phyloP scores from a whole-genome alignment of 2,888 invertebrate species.

The Glomeris marginata region DNA sequence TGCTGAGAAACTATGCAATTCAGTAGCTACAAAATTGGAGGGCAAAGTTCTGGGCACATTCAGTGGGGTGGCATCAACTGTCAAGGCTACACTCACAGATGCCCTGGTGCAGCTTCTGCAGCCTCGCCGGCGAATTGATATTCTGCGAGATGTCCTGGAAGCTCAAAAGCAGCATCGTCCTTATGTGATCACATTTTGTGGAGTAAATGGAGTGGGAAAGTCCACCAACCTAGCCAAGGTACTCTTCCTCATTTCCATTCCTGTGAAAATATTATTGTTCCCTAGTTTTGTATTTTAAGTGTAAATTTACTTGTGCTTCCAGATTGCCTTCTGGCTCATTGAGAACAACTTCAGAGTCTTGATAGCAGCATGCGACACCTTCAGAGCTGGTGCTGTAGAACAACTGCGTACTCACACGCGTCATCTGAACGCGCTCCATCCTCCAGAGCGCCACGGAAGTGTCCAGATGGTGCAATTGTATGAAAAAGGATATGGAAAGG shows the following conservation, averaged over 20 bases:
- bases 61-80: conserved; percentile 74
- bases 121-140: conserved; percentile 87
- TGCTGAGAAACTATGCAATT: conserved; percentile 81
- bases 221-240: conserved; percentile 95
- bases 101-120: conserved; percentile 86
- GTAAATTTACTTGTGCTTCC: conserved; percentile 7
- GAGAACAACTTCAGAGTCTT: conserved; percentile 91
- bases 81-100: conserved; percentile 74
- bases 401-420: conserved; percentile 89
- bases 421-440: conserved; percentile 86
- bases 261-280: too few species aligned
- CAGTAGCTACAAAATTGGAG: conserved; percentile 73
- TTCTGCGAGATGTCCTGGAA: conserved; percentile 87
- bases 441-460: conserved; percentile 52
- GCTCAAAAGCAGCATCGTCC: conserved; percentile 65
- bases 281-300: too few species aligned
- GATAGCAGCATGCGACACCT: conserved; percentile 98
- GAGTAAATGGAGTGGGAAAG: conserved; percentile 98
- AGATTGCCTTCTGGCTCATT: conserved; percentile 96
- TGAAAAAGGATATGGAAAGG: conserved; percentile 96
- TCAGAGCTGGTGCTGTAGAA: conserved; percentile 97
- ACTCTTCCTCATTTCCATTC: conserved; percentile 1
- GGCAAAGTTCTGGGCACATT: conserved; percentile 88
- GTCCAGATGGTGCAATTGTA: conserved; percentile 80
- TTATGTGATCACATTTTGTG: conserved; percentile 92